phyloP scores from a whole-genome alignment of 2,797 vertebrate species.

The Poecilia velifera region DNA sequence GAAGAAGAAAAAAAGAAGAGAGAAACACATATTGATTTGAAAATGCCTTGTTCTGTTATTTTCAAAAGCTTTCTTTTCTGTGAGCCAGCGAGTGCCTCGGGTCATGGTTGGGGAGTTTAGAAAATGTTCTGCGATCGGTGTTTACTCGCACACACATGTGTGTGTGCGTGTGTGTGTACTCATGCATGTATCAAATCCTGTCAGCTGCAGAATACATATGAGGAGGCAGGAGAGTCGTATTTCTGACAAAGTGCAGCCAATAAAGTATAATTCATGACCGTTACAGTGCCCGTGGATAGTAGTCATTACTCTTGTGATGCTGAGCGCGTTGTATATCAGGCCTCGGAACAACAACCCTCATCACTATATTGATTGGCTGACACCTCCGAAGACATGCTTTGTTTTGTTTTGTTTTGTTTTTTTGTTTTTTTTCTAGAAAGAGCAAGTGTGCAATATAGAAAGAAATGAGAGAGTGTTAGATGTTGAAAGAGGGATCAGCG shows the following conservation, averaged over 20 bases:
- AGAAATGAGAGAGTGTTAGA: constrained; percentile 25
- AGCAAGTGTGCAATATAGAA: constrained; percentile 35
- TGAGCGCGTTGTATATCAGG: constrained; percentile 68
- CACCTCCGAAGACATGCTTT: constrained; percentile 60
- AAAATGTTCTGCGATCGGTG: constrained; percentile 59
- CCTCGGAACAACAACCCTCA: constrained; percentile 77
- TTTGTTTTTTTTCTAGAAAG: constrained; percentile 1
- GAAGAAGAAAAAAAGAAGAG: neutral
- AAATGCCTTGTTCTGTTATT: constrained; percentile 79
- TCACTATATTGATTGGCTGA: constrained; percentile 77
- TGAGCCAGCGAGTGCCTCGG: constrained; percentile 48
- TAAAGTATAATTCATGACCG: constrained; percentile 80
- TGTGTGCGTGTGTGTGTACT: constrained; percentile 2
- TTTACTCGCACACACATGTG: constrained; percentile 25
- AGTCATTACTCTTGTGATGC: constrained; percentile 78
- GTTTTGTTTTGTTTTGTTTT: constrained; percentile 24
- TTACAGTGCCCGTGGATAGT: constrained; percentile 73
- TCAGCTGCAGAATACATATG: constrained; percentile 65
- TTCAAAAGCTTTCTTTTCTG: constrained; percentile 63
- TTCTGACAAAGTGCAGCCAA: constrained; percentile 76
- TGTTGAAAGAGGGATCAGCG: constrained; percentile 7
- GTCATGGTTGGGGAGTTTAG: constrained; percentile 63
- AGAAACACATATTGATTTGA: constrained; percentile 76
- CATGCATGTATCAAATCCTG: constrained; percentile 71
- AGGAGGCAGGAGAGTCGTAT: constrained; percentile 73